These are phyloP conservation scores for Scaeva pyrastri DNA, from an alignment of 2,888 invertebrate genomes.

Conservation along the genomic window DNA sequence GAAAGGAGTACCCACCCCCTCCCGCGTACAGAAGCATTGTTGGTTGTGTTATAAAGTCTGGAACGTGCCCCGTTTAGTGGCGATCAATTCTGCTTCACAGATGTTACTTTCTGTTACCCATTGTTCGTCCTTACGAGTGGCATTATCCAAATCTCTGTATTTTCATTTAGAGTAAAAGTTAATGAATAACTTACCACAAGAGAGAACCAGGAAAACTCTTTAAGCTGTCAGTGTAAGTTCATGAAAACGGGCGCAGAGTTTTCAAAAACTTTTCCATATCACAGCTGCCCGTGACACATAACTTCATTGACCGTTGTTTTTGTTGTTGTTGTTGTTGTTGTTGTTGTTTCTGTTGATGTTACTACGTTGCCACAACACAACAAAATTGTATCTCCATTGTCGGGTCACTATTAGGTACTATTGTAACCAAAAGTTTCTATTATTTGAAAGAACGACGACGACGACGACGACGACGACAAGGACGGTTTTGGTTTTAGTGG, in stretches of 20 bases:
- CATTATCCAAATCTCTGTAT: constrained; percentile 2
- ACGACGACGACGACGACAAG: no score
- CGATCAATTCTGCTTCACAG: constrained; percentile 65
- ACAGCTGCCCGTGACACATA: constrained; percentile 68
- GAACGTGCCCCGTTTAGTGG: constrained; percentile 61
- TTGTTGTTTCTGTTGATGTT: background rate
- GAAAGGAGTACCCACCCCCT: constrained; percentile 20
- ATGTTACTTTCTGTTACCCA: constrained; percentile 51
- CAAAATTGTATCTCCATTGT: background rate
- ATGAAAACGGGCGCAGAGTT: constrained; percentile 39
- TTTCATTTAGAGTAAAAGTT: constrained; percentile 68
- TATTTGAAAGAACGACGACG: background rate
- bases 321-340: background rate
- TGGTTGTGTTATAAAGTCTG: no score
- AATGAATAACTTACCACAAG: constrained; percentile 72
- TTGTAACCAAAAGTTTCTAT: background rate
- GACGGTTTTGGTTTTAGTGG: constrained; percentile 26
- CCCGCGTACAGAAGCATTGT: background rate
- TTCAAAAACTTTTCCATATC: constrained; percentile 38
- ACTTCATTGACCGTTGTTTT: constrained; percentile 62
- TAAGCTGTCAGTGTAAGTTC: constrained; percentile 65
- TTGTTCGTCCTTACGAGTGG: constrained; percentile 30
- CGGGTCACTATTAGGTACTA: background rate
- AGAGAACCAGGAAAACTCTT: constrained; percentile 57
- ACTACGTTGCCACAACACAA: background rate